Evolutionary conservation across 2,888 invertebrate genomes (phyloP), one percentile per base, ranked within the genome.

Genomic region (Pediacus dermestoides): DNA sequence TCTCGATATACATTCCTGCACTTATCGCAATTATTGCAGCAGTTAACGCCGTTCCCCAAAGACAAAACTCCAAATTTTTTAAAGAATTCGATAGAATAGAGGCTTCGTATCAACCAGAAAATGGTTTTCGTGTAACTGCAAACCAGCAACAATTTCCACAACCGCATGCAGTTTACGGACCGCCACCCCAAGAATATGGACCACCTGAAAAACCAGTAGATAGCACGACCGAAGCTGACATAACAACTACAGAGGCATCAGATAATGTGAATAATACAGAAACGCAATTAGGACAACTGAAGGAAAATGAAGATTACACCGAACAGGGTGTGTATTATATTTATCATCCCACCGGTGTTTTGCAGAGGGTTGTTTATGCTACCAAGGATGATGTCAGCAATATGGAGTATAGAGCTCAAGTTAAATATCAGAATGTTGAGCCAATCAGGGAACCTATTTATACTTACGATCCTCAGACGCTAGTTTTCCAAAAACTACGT

Each of bases 331-430:
- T 76, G 16, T 82, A 82, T 62, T 82, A 79, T 61, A 72, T 82
- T 3, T 74, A 81, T 16, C 69, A 81, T 40, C 81, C 81, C 3
- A 74, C 71, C 40, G 76, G 80, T 2, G 73, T 78, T 48, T 70
- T 82, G 2, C 81, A 82, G 53, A 71, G 75, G 40, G 76, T 82
- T 11, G 74, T 73, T 49, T 81, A 77, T 66, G 70, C 74, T 42
- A 79, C 80, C 57, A 63, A 65, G 10, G 68, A 72, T 44, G 70
- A 74, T 51, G 49, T 64, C 26, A 67, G 65, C 22, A 78, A 79
- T 37, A 81, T 80, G 80, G 80, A 77, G 16, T 80, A 78, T 57
- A 76, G 77, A 10, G 81, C 81, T 8, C 74, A 75, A 49, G 71
- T 81, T 43, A 77, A 75, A 30, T 81, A 81, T 57, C 75, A 71